A percentile compares a stretch with the other conserved stretches of the same genome.
phyloP scores from a whole-genome alignment of 2,113 vertebrate genomes.

The Chroicocephalus ridibundus region DNA sequence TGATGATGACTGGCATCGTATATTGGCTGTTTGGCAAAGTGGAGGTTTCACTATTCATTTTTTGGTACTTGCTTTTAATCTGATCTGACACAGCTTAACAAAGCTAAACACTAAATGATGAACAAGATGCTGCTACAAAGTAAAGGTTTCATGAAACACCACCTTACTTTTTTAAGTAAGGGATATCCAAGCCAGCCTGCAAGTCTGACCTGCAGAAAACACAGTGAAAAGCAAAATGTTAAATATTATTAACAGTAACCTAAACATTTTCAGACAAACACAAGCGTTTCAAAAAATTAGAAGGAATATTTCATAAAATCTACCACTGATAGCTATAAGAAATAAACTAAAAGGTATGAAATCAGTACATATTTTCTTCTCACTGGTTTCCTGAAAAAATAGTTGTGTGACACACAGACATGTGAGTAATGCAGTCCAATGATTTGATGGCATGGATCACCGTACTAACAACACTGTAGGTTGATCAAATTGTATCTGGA shows the following conservation, averaged over 20 bases:
- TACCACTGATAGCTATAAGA: not conserved
- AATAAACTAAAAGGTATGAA: not conserved
- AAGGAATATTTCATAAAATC: not conserved
- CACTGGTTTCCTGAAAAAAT: not conserved
- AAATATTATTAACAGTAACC: not conserved
- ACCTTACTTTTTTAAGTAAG: not conserved
- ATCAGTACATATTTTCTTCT: not conserved
- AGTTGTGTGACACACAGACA: accelerated
- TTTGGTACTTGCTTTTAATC: constrained; percentile 53
- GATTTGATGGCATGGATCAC: not conserved
- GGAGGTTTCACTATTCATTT: constrained; percentile 59
- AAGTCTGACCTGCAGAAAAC: not conserved
- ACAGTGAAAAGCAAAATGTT: not conserved
- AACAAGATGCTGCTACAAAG: not conserved
- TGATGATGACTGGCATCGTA: constrained; percentile 27
- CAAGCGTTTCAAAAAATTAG: not conserved
- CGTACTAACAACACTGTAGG: not conserved
- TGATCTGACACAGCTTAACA: constrained; percentile 48
- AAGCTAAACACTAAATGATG: constrained; percentile 9
- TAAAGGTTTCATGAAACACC: not conserved
- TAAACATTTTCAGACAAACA: not conserved
- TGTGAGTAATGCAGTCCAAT: not conserved
- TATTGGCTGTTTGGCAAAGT: constrained; percentile 30
- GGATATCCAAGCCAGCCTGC: not conserved
- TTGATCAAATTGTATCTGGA: not conserved